A percentile compares a stretch with the other conserved stretches of the same genome.
phyloP scores from a whole-genome alignment of 2,888 invertebrate species.

The Phaonia tiefii region DNA sequence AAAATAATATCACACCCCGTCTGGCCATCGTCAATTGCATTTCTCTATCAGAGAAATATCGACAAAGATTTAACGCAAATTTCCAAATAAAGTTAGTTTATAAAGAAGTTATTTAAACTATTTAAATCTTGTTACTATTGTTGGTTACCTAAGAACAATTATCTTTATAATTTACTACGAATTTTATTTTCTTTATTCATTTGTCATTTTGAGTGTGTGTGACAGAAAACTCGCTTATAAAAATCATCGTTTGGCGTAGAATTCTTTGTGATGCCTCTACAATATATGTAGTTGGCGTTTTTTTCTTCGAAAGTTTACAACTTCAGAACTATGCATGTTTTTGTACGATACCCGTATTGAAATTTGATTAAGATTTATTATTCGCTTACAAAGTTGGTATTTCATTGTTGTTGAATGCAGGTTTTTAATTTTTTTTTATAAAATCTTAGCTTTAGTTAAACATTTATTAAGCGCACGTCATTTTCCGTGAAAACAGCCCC shows the following conservation, averaged over 20 bases:
- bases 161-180: no score
- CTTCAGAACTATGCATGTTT: slow-evolving; percentile 15
- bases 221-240: neutral
- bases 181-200: no score
- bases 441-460: slow-evolving; percentile 5
- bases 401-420: neutral
- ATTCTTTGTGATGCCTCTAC: neutral
- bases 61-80: no score
- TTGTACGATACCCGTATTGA: neutral
- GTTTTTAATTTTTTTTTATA: neutral
- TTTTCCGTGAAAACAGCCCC: slow-evolving; percentile 13
- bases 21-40: no score
- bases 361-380: slow-evolving; percentile 1
- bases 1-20: no score
- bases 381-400: no score
- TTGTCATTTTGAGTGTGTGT: no score
- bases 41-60: no score
- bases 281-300: neutral
- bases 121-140: no score
- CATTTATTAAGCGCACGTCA: slow-evolving; percentile 52
- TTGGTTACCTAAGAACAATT: no score
- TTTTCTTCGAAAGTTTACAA: neutral
- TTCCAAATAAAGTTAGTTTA: no score
- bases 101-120: no score
- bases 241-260: slow-evolving; percentile 20